Conservation (phyloP, 2,797 vertebrate species). For the Propithecus perrieri region DNA sequence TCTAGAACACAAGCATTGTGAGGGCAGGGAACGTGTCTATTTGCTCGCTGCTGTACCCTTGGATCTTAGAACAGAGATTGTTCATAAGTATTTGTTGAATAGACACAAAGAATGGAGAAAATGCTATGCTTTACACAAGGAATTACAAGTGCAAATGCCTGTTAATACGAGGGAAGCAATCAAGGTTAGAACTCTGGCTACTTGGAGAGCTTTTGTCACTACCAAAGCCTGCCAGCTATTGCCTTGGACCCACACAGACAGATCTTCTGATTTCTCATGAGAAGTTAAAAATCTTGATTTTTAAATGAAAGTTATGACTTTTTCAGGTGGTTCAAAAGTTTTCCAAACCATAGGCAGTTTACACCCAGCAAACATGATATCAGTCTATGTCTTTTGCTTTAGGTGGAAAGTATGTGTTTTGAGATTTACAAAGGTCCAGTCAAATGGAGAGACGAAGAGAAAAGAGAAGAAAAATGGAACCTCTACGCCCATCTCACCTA, state of each 20-base stretch:
- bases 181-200: background rate
- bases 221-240: background rate
- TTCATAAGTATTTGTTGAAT: background rate
- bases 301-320: background rate
- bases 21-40: background rate
- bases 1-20: background rate
- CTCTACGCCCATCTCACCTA: background rate
- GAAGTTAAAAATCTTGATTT: background rate
- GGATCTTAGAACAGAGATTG: background rate
- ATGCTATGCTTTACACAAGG: background rate
- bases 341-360: background rate
- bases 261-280: background rate
- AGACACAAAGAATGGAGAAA: constrained; percentile 13
- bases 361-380: background rate
- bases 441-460: background rate
- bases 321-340: background rate
- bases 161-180: background rate
- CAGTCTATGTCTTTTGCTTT: background rate
- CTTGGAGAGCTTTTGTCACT: background rate
- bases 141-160: background rate
- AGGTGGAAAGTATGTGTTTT: background rate
- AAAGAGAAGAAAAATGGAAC: background rate
- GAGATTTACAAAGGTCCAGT: background rate
- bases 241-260: background rate
- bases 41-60: background rate